phyloP scores from a whole-genome alignment of 2,797 vertebrate genomes.

The Graptemys geographica region DNA sequence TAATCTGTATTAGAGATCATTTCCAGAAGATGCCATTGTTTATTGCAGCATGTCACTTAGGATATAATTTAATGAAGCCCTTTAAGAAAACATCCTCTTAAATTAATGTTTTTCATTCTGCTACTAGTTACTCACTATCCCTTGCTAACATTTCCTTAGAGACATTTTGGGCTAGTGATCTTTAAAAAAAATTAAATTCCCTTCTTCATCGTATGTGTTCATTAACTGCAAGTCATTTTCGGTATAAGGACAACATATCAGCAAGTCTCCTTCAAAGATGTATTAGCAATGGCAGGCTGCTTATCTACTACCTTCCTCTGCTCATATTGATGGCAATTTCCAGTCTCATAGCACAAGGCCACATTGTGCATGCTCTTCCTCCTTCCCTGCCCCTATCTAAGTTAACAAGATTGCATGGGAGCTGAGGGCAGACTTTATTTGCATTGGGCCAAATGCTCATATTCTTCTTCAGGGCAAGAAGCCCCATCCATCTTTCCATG shows the following conservation, averaged over 20 bases:
- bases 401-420: neutral
- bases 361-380: neutral
- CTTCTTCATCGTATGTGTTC: conserved; percentile 42
- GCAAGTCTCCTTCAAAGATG: neutral
- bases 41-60: neutral
- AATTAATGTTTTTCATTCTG: neutral
- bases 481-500: neutral
- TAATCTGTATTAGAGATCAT: neutral
- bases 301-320: fast-evolving
- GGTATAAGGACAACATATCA: neutral
- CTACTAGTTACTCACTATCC: neutral
- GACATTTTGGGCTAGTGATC: neutral
- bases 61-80: neutral
- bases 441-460: fast-evolving
- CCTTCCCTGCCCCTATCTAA: neutral
- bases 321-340: neutral
- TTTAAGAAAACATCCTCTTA: neutral
- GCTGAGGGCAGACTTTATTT: neutral
- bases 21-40: neutral
- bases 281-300: neutral
- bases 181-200: neutral
- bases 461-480: neutral
- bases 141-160: neutral
- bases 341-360: neutral
- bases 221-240: conserved; percentile 42